Percentiles rank a stretch among this genome's conserved stretches.
Evolutionary conservation across 2,797 vertebrate species (phyloP).

Genomic region (Coregonus sp.): DNA sequence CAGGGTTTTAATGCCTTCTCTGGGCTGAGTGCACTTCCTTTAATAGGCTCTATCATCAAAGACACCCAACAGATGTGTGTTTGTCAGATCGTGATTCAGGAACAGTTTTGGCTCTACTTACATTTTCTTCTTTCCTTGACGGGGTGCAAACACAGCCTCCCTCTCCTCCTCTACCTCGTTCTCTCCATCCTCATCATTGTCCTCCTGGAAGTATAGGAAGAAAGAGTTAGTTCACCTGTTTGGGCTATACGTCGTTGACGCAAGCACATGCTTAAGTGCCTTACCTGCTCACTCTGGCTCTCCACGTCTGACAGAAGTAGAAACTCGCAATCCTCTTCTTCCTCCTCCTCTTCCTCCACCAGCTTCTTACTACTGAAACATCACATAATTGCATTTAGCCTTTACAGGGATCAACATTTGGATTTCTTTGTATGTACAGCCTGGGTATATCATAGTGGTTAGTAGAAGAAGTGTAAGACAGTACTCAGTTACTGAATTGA

Average conservation of each 20-base stretch:
- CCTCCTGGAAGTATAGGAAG: constrained; percentile 60
- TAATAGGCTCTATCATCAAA: background rate
- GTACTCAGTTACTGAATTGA: background rate
- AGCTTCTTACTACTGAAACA: constrained; percentile 61
- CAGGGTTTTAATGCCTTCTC: no score
- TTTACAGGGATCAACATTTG: background rate
- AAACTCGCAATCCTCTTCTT: constrained; percentile 87
- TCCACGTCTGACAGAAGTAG: constrained; percentile 85
- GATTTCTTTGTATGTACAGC: background rate
- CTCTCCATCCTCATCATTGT: constrained; percentile 49
- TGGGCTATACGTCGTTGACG: background rate
- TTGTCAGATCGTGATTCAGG: background rate
- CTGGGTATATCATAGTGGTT: background rate
- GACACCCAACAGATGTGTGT: background rate
- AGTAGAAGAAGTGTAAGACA: background rate
- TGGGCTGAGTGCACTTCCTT: no score
- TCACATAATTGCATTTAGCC: background rate
- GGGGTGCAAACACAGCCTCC: constrained; percentile 74
- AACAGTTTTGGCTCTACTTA: constrained; percentile 54
- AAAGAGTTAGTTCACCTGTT: background rate
- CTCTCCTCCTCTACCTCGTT: constrained; percentile 78
- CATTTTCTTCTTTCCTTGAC: constrained; percentile 82
- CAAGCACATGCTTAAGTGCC: background rate
- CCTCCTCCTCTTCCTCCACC: constrained; percentile 47
- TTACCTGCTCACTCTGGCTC: constrained; percentile 82